A percentile compares a stretch with the other conserved stretches of the same genome.
phyloP scores from a whole-genome alignment of 2,888 invertebrate species.

The Ethmia dodecea region DNA sequence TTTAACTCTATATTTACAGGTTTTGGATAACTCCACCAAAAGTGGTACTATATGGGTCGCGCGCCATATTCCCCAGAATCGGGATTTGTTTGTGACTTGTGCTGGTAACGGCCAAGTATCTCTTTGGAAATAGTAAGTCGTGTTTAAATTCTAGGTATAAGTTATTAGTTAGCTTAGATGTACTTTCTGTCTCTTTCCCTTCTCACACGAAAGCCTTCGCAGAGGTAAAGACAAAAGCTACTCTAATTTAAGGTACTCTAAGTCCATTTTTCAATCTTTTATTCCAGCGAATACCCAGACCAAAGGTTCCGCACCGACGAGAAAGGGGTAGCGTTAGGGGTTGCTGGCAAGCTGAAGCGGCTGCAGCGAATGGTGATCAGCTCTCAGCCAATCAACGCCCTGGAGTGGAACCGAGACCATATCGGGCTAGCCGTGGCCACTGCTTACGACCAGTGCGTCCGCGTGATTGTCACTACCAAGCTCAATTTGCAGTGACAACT shows the following conservation, averaged over 20 bases:
- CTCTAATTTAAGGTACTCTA: no score
- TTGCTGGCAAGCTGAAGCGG: constrained; percentile 84
- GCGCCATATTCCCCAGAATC: constrained; percentile 94
- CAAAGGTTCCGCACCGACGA: constrained; percentile 83
- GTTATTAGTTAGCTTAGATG: no score
- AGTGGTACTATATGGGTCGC: constrained; percentile 93
- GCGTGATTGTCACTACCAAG: constrained; percentile 93
- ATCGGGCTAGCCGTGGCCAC: constrained; percentile 91
- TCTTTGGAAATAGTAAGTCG: constrained; percentile 95
- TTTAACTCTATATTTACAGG: no score
- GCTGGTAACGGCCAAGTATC: constrained; percentile 94
- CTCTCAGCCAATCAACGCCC: constrained; percentile 91
- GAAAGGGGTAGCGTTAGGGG: constrained; percentile 85
- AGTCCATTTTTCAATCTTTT: no score
- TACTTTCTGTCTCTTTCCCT: no score
- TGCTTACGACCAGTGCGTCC: constrained; percentile 93
- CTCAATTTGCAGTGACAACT: constrained; percentile 82
- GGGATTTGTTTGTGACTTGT: constrained; percentile 93
- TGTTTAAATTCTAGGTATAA: not conserved
- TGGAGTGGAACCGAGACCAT: constrained; percentile 96
- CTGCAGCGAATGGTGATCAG: constrained; percentile 90
- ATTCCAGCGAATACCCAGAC: constrained; percentile 82
- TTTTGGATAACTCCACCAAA: constrained; percentile 53
- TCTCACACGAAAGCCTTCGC: no score
- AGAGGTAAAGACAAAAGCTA: no score